A percentile compares a stretch with the other conserved stretches of the same genome.
phyloP scores from a whole-genome alignment of 2,888 invertebrate species.

The Empis stercorea region DNA sequence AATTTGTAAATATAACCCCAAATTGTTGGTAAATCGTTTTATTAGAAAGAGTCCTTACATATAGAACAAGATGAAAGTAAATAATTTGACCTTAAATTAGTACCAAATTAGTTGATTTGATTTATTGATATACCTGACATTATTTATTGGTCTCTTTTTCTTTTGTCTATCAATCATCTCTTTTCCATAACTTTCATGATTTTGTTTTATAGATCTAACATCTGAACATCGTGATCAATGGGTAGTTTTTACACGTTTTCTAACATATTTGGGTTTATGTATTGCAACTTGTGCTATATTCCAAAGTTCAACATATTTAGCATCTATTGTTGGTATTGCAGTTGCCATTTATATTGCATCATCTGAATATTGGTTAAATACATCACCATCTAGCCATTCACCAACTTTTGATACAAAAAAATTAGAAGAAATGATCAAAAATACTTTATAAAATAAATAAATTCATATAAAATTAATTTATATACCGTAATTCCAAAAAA shows the following conservation, averaged over 20 bases:
- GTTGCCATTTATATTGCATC: slow-evolving; percentile 73
- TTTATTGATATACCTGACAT: no score
- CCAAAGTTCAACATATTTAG: slow-evolving; percentile 62
- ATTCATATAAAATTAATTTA: background rate
- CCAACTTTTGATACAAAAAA: slow-evolving; percentile 32
- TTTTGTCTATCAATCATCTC: background rate
- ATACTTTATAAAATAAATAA: slow-evolving; percentile 26
- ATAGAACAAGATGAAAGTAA: no score
- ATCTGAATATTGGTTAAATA: slow-evolving; percentile 61
- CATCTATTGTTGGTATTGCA: slow-evolving; percentile 63
- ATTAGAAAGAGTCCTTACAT: no score
- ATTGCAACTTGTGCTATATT: slow-evolving; percentile 76
- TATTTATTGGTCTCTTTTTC: no score
- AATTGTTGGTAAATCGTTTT: no score
- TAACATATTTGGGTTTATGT: slow-evolving; percentile 74
- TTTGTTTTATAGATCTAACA: slow-evolving; percentile 32
- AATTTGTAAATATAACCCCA: no score
- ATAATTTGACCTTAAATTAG: no score
- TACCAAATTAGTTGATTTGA: no score
- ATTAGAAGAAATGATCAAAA: slow-evolving; percentile 34
- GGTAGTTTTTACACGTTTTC: slow-evolving; percentile 55
- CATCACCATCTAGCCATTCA: slow-evolving; percentile 20
- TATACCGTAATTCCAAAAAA: no score
- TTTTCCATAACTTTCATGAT: background rate
- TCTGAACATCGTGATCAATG: slow-evolving; percentile 41